phyloP scores from a whole-genome alignment of 2,113 vertebrate genomes.

The Heteronetta atricapilla region DNA sequence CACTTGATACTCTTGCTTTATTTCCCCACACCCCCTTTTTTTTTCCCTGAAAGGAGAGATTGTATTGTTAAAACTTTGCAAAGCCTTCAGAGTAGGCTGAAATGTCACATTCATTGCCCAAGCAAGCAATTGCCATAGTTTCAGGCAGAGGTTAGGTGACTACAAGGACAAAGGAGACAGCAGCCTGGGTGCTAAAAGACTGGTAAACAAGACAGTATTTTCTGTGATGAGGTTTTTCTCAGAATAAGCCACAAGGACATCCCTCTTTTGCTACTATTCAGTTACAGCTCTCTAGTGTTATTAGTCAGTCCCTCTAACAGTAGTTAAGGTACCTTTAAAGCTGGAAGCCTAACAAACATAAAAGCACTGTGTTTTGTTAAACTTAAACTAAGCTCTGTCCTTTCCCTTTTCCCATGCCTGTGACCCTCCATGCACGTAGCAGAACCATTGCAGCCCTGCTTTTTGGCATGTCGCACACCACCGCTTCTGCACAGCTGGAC shows the following conservation, averaged over 20 bases:
- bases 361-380: background rate
- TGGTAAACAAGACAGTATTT: background rate
- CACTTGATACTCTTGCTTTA: background rate
- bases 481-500: constrained; percentile 36
- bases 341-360: background rate
- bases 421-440: background rate
- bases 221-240: background rate
- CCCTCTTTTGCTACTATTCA: background rate
- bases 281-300: background rate
- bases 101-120: background rate
- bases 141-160: background rate
- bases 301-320: background rate
- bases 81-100: background rate
- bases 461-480: background rate
- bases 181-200: background rate
- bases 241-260: background rate
- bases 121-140: background rate
- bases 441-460: background rate
- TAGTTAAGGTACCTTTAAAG: background rate
- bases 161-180: background rate
- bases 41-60: background rate
- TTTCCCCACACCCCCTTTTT: background rate
- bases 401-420: background rate
- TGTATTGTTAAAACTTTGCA: background rate
- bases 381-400: background rate